These are phyloP conservation scores for Mobula birostris DNA, from an alignment of 2,113 vertebrate genomes.

Conservation along the genomic window DNA sequence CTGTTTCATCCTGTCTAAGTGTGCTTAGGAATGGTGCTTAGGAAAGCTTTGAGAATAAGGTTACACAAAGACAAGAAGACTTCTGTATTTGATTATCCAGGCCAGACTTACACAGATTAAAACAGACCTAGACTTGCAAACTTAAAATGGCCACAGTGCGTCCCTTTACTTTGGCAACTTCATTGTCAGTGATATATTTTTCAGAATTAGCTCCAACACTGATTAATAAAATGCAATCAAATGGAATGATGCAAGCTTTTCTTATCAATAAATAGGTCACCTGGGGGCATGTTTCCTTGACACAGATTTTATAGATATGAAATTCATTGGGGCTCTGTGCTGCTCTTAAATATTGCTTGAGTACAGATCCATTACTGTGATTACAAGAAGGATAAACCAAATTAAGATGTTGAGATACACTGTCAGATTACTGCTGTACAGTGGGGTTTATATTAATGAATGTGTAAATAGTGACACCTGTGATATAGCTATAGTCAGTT, in stretches of 20 bases:
- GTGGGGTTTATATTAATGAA: not conserved
- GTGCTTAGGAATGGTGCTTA: not conserved
- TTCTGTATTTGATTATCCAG: not conserved
- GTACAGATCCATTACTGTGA: not conserved
- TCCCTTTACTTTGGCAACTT: not conserved
- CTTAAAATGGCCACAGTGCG: not conserved
- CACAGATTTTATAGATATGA: not conserved
- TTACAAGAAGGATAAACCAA: not conserved
- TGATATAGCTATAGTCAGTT: not conserved
- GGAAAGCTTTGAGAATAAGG: not conserved
- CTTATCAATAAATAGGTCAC: constrained; percentile 1
- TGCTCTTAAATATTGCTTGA: not conserved
- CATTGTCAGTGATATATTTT: not conserved
- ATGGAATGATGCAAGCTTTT: not conserved
- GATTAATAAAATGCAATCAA: not conserved
- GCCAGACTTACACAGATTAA: not conserved
- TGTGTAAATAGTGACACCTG: not conserved
- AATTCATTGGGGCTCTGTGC: not conserved
- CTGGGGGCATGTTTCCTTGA: not conserved
- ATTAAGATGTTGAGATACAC: not conserved
- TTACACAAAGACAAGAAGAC: not conserved
- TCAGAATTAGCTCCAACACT: not conserved
- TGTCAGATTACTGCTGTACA: constrained; percentile 5
- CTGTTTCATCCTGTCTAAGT: not conserved
- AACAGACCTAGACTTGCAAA: not conserved